Conservation (phyloP, 1,140 invertebrate genomes). For the Pseudobourletiella spinata region DNA sequence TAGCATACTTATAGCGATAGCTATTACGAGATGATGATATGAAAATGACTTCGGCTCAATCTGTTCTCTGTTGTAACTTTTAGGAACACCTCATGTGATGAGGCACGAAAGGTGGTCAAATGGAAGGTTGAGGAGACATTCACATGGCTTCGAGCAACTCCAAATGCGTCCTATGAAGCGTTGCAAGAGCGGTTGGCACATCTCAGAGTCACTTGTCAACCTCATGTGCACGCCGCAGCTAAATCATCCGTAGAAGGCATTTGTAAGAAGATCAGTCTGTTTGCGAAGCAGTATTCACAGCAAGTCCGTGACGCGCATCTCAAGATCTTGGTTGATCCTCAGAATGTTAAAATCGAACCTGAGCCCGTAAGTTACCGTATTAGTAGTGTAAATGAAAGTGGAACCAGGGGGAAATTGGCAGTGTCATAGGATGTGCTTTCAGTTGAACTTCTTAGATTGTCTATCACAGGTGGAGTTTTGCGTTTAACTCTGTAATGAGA, state of each 20-base stretch:
- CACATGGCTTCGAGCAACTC: slow-evolving; percentile 83
- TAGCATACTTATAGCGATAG: no score
- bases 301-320: slow-evolving; percentile 82
- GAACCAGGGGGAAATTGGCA: not conserved
- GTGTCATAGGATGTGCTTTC: no score
- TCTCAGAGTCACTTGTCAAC: slow-evolving; percentile 48
- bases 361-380: slow-evolving; percentile 47
- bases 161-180: slow-evolving; percentile 93
- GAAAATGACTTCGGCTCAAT: not conserved
- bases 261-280: slow-evolving; percentile 85
- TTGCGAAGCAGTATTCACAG: slow-evolving; percentile 81
- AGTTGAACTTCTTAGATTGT: no score
- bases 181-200: slow-evolving; percentile 71
- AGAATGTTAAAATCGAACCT: slow-evolving; percentile 18
- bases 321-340: slow-evolving; percentile 60
- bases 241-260: slow-evolving; percentile 91
- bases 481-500: no score
- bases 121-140: slow-evolving; percentile 98
- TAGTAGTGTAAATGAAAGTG: not conserved
- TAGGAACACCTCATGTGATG: slow-evolving; percentile 69
- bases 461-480: no score
- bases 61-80: not conserved
- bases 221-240: slow-evolving; percentile 45
- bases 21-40: not conserved
- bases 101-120: slow-evolving; percentile 92